Percentiles rank a stretch among this genome's conserved stretches.
Evolutionary conservation across 2,888 invertebrate genomes (phyloP).

Genomic region (Diarsia dahlii): DNA sequence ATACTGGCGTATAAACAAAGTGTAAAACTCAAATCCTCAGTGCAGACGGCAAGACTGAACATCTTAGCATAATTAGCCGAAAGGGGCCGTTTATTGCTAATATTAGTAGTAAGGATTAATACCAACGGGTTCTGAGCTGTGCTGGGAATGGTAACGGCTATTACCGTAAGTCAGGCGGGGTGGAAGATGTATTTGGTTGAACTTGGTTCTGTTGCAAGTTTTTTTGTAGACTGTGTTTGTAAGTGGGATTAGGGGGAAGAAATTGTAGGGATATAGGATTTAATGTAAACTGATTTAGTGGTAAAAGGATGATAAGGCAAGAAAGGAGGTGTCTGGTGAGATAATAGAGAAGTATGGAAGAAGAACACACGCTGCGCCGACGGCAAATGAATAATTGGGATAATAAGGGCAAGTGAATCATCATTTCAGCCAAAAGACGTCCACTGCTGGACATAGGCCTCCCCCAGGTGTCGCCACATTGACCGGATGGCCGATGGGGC

Average conservation of each 20-base stretch:
- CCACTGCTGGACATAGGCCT: too few species aligned
- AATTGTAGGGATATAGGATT: not conserved
- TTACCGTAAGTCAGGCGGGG: slow-evolving; percentile 79
- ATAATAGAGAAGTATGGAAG: too few species aligned
- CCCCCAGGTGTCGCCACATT: too few species aligned
- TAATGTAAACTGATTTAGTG: not conserved
- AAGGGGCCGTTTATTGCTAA: slow-evolving; percentile 89
- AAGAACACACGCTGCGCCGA: too few species aligned
- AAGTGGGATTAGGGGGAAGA: not conserved
- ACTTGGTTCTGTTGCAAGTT: slow-evolving; percentile 3
- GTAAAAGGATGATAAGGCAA: not conserved
- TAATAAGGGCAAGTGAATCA: too few species aligned
- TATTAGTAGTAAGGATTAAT: slow-evolving; percentile 90
- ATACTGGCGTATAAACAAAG: slow-evolving; percentile 69
- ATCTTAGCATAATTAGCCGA: slow-evolving; percentile 89
- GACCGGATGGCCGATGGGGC: too few species aligned
- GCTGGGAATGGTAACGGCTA: slow-evolving; percentile 78
- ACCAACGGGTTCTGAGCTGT: slow-evolving; percentile 73
- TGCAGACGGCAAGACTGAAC: slow-evolving; percentile 83
- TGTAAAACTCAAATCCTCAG: slow-evolving; percentile 77
- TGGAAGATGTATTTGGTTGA: slow-evolving; percentile 33
- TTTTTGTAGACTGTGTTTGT: slow-evolving; percentile 5
- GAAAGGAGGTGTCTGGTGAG: too few species aligned
- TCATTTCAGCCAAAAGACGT: too few species aligned
- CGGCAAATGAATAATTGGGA: too few species aligned